Evolutionary conservation across 2,888 invertebrate species (phyloP), one percentile per base, ranked within the genome.

Genomic region (Eupithecia exiguata): DNA sequence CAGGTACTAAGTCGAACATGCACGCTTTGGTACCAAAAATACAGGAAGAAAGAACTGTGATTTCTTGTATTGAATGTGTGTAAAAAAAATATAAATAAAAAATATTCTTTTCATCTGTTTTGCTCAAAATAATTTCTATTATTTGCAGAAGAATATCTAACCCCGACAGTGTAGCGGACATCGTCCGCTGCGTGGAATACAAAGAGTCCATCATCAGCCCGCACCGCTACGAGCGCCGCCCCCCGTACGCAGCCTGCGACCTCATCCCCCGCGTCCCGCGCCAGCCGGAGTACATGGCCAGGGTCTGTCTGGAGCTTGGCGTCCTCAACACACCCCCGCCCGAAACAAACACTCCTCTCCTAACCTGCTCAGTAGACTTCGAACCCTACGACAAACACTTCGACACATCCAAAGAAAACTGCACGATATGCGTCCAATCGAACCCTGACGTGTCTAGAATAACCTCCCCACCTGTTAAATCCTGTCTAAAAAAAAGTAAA

Each of bases 291-390:
- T 90, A 90, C 83, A 86, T 86, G 83, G 95, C 95, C 0, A 89
- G 95, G 40, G 95, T 95, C 5, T 95, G 95, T 82, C 94, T 96
- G 21, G 95, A 96, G 81, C 87, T 96, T 7, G 95, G 95, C 1
- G 89, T 90, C 4, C 81, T 89, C 81, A 30, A 30, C 30, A 84
- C 87, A 68, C 80, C 87, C 71, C 83, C 85, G 0, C 86, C 87
- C 1, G 83, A 87, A 73, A 79, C 84, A 9, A 83, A 85, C 61
- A 81, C 86, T 1, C 88, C 91, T 4, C 86, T 88, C 40, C 86
- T 91, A 25, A 86, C 89, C 5, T 91, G 89, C 80, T 89, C 91
- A 61, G 87, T 91, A 38, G 90, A 91, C 82, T 91, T 91, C 80
- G 89, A 91, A 75, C 89, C 90, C 1, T 92, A 91, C 81, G 87